Base-by-base conservation (phyloP, 2,888 invertebrate genomes). In the Himalopsyche anomala region DNA sequence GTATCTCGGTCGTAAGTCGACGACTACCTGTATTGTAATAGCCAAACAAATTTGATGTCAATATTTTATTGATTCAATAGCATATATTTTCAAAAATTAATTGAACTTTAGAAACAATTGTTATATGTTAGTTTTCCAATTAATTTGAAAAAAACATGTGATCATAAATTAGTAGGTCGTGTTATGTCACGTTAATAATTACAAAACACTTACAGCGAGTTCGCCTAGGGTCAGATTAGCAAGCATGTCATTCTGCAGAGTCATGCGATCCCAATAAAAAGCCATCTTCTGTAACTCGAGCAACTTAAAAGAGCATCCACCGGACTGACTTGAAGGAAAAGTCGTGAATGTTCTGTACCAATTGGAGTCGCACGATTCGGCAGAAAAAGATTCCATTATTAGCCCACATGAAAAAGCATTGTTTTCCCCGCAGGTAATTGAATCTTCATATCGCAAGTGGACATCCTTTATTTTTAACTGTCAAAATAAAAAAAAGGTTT, bases 391-490 rank as follows among this genome's bases (percentile, higher is more conserved):
- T 90, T 96, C 96, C 90, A 98, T 96, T 86, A 96, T 96, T 69
- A 99, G 93, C 15, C 99, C 99, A 91, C 96, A 96, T 62, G 98
- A 97, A 92, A 99, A 96, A 54, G 95, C 94, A 87, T 89, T 90
- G 89, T 93, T 93, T 81, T 94, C 93, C 36, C 95, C 94, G 88
- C 96, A 94, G 17, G 97, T 96, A 19, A 95, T 92, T 69, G 95
- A 94, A 92, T 99, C 99, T 93, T 99, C 99, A 92, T 98, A 99
- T 6, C 99, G 96, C 87, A 99, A 95, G 91, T 99, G 99, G 19
- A 99, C 98, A 93, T 99, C 98, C 90, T 95, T 96, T 87, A 99
- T 95, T 91, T 97, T 97, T 81, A 99, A 92, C 95, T 98, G 93
- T 87, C 92, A 91, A 82, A 87, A 85, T 51, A 51, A 51, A 51